Evolutionary conservation across 2,797 vertebrate genomes (phyloP), one percentile per base, ranked within the genome.

Genomic region (Margarornis squamiger): DNA sequence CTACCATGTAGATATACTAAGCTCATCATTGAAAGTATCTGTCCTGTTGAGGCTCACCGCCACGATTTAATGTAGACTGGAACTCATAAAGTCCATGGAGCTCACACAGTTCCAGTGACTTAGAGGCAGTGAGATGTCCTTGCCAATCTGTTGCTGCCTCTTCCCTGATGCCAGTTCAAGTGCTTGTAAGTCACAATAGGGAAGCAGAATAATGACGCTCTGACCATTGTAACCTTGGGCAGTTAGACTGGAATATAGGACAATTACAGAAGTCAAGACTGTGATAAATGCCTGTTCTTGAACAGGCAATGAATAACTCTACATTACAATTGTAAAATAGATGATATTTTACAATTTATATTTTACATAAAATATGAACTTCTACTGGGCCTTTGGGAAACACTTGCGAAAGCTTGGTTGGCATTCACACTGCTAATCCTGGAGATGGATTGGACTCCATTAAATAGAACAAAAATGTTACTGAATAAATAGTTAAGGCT

Each of bases 401-500:
- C 89, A 41, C 49, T 79, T 62, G 51, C 39, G 73, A 51, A 88
- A 70, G 49, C 59, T 78, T 66, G 48, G 72, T 88, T 88, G 94
- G 32, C 55, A 63, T 77, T 89, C 86, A 88, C 22, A 49, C 32
- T 89, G 66, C 39, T 93, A 95, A 95, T 93, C 74, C 62, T 52
- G 66, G 77, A 91, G 94, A 96, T 88, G 72, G 84, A 96, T 86
- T 92, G 85, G 80, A 46, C 75, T 90, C 80, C 68, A 92, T 96
- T 95, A 95, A 93, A 89, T 17, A 72, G 92, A 91, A 94, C 43
- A 92, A 95, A 94, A 94, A 88, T 81, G 63, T 88, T 91, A 78
- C 85, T 76, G 83, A 94, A 93, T 90, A 95, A 96, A 95, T 83
- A 96, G 86, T 92, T 83, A 93, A 82, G 79, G 88, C 80, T 93